A percentile compares a stretch with the other conserved stretches of the same genome.
phyloP scores from a whole-genome alignment of 2,888 invertebrate genomes.

The Camptogramma bilineatum region DNA sequence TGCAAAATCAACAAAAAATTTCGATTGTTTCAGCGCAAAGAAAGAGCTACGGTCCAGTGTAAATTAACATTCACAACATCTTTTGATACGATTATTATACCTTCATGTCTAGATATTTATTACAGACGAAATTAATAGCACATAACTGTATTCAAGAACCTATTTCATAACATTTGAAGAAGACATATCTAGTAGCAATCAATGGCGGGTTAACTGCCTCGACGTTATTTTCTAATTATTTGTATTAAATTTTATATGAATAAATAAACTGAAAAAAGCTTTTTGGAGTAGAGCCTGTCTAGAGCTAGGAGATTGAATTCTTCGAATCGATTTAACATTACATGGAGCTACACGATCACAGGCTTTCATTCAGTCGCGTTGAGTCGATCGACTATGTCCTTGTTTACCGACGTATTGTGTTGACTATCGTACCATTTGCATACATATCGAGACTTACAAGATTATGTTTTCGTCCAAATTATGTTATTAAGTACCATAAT shows the following conservation, averaged over 20 bases:
- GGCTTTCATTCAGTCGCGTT: slow-evolving; percentile 29
- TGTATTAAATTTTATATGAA: slow-evolving; percentile 78
- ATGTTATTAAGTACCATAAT: slow-evolving; percentile 12
- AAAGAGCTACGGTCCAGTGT: slow-evolving; percentile 68
- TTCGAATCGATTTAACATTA: slow-evolving; percentile 72
- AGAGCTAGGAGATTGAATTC: slow-evolving; percentile 56
- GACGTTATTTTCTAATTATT: slow-evolving; percentile 51
- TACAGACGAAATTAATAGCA: slow-evolving; percentile 7
- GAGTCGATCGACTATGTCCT: slow-evolving; percentile 16
- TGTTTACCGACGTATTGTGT: slow-evolving; percentile 18
- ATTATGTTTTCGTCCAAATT: slow-evolving; percentile 10
- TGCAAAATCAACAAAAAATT: slow-evolving; percentile 47
- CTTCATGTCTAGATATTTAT: slow-evolving; percentile 39
- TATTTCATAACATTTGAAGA: slow-evolving; percentile 16
- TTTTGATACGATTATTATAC: slow-evolving; percentile 46
- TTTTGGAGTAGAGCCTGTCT: slow-evolving; percentile 44
- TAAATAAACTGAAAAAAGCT: slow-evolving; percentile 74
- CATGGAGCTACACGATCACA: slow-evolving; percentile 67
- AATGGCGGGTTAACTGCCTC: slow-evolving; percentile 47
- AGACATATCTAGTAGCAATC: slow-evolving; percentile 25
- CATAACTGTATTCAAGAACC: slow-evolving; percentile 19
- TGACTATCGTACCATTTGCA: slow-evolving; percentile 13
- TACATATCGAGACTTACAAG: slow-evolving; percentile 8
- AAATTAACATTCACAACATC: slow-evolving; percentile 61
- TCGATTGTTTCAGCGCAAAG: slow-evolving; percentile 79